Percentiles rank a stretch among this genome's conserved stretches.
These are phyloP conservation scores for Hirtodrosophila trivittata DNA, from an alignment of 2,888 invertebrate genomes.

Conservation along the genomic window DNA sequence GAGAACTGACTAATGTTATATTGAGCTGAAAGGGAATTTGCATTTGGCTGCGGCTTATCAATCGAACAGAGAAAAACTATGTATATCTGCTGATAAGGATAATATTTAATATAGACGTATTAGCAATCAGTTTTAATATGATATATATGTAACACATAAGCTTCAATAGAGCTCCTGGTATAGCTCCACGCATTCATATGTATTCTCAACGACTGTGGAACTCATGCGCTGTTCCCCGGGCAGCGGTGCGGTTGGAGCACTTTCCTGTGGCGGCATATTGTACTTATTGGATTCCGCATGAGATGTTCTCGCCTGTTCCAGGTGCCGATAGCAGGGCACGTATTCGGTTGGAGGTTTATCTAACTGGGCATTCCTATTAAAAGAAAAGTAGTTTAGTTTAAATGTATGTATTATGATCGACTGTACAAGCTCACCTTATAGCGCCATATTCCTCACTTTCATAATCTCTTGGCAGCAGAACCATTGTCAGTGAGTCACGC, in stretches of 20 bases:
- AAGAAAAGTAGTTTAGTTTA: not conserved
- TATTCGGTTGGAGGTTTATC: conserved; percentile 42
- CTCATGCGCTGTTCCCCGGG: not conserved
- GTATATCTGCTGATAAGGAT: conserved; percentile 34
- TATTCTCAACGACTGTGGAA: conserved; percentile 7
- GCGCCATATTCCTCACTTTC: conserved; percentile 12
- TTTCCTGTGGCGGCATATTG: conserved; percentile 57
- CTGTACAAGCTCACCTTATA: conserved; percentile 27
- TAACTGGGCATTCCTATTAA: conserved; percentile 7
- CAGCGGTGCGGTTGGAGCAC: conserved; percentile 56
- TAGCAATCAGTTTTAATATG: conserved; percentile 38
- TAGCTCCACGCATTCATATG: conserved; percentile 58
- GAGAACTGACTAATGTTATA: conserved; percentile 18
- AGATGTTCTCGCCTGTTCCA: conserved; percentile 37
- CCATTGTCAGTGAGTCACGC: conserved; percentile 39
- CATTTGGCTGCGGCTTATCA: conserved; percentile 37
- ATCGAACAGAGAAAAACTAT: conserved; percentile 1
- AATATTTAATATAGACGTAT: conserved; percentile 21
- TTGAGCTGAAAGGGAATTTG: conserved; percentile 18
- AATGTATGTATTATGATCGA: not conserved
- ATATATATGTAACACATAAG: not conserved
- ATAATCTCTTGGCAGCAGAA: conserved; percentile 47
- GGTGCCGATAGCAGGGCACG: conserved; percentile 33
- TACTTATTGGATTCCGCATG: conserved; percentile 47
- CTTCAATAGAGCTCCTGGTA: conserved; percentile 58